Base-by-base conservation (phyloP, 2,797 vertebrate species). In the Parambassis ranga region DNA sequence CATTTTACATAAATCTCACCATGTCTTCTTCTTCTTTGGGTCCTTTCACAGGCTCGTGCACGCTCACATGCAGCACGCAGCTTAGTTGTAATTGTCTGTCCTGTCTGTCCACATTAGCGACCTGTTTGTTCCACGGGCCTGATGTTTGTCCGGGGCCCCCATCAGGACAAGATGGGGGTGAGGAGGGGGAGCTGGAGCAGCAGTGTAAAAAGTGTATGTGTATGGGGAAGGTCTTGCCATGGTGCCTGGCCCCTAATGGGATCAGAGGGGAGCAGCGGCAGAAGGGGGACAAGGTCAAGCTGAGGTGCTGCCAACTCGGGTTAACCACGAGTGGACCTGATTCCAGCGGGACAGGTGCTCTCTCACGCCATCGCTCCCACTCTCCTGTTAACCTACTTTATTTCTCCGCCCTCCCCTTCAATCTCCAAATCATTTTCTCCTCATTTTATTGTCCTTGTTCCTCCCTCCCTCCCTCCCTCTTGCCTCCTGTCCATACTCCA, bases 281-380 rank as follows among this genome's bases (percentile, higher is more conserved):
- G 81, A 70, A 77, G 72, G 42, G 75, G 85, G 83, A 76, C 61
- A 78, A 86, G 87, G 80, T 90, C 84, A 84, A 87, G 78, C 86
- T 72, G 83, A 89, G 84, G 83, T 83, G 73, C 90, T 91, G 91
- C 86, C 91, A 91, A 85, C 85, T 89, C 80, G 74, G 72, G 81
- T 93, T 93, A 91, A 77, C 61, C 43, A 56, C 67, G 38, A 85
- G 76, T 53, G 32, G 41, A 77, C 81, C 67, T 27, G 33, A 71
- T 57, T 66, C 60, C 61, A 48, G 75, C 11, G 43, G 76, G 86
- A 91, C 92, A 91, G 90, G 86, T 91, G 84, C 69, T 83, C 86
- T 90, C 77, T 90, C 88, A 88, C 84, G 49, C 86, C 77, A 79
- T 77, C 27, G 37, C 77, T 49, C 67, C 47, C 68, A 53, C 56